Percentiles rank a stretch among this genome's conserved stretches.
phyloP scores from a whole-genome alignment of 2,888 invertebrate species.

The Dynastes tityus region DNA sequence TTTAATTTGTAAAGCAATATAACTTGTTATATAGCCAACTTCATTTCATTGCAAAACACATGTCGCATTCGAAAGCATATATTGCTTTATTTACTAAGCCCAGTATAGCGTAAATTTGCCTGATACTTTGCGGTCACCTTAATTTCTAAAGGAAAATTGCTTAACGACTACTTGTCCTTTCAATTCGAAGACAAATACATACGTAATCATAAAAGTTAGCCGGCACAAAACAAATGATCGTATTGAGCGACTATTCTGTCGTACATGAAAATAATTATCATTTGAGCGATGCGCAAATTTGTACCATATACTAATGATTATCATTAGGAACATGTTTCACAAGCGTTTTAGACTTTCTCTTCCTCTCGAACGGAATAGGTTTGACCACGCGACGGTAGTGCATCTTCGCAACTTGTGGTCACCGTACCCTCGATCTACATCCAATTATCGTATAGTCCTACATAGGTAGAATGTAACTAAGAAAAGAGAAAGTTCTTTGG shows the following conservation, averaged over 20 bases:
- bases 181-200: constrained; percentile 1
- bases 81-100: not conserved
- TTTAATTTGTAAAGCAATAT: too few species aligned
- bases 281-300: not conserved
- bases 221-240: not conserved
- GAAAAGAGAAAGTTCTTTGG: constrained; percentile 18
- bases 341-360: constrained; percentile 22
- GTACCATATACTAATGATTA: constrained; percentile 6
- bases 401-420: constrained; percentile 17
- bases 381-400: not conserved
- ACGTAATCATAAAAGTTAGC: not conserved
- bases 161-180: constrained; percentile 7
- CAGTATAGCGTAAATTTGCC: not conserved
- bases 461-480: constrained; percentile 6
- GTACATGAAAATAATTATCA: constrained; percentile 12
- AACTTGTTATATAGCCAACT: too few species aligned
- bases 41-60: not conserved
- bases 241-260: not conserved
- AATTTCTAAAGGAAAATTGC: constrained; percentile 10
- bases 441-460: constrained; percentile 9
- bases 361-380: not conserved
- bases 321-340: constrained; percentile 3
- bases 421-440: not conserved
- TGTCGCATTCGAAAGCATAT: not conserved
- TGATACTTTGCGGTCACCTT: constrained; percentile 5